Conservation (phyloP, 2,113 vertebrate genomes). For the Heterotilapia buettikoferi region DNA sequence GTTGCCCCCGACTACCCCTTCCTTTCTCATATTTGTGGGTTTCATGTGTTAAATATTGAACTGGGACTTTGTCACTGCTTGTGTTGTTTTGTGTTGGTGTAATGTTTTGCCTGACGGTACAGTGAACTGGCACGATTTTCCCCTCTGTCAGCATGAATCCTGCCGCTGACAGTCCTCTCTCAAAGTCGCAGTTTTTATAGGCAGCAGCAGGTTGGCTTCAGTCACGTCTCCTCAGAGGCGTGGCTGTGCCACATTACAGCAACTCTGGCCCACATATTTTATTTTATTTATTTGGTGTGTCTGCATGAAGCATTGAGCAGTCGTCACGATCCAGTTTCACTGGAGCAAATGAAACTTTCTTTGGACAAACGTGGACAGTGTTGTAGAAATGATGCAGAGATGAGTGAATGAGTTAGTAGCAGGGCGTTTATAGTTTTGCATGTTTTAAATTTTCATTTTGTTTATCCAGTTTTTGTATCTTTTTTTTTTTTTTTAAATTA, state of each 20-base stretch:
- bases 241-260: not conserved
- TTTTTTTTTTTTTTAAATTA: not conserved
- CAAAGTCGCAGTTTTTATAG: not conserved
- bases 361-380: not conserved
- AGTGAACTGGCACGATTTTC: not conserved
- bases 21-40: not conserved
- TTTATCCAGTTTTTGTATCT: not conserved
- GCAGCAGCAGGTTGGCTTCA: not conserved
- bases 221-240: not conserved
- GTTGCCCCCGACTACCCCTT: not conserved
- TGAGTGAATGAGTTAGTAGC: not conserved
- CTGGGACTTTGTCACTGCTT: not conserved
- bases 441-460: not conserved
- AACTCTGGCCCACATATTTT: not conserved
- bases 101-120: not conserved
- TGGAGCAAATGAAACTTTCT: not conserved
- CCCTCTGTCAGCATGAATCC: not conserved
- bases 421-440: not conserved
- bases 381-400: not conserved
- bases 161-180: not conserved
- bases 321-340: not conserved
- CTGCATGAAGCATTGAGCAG: not conserved
- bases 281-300: not conserved
- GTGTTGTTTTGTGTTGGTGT: not conserved
- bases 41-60: constrained; percentile 15